These are phyloP conservation scores for Pomacea maculata DNA, from an alignment of 1,140 invertebrate genomes.

Conservation along the genomic window DNA sequence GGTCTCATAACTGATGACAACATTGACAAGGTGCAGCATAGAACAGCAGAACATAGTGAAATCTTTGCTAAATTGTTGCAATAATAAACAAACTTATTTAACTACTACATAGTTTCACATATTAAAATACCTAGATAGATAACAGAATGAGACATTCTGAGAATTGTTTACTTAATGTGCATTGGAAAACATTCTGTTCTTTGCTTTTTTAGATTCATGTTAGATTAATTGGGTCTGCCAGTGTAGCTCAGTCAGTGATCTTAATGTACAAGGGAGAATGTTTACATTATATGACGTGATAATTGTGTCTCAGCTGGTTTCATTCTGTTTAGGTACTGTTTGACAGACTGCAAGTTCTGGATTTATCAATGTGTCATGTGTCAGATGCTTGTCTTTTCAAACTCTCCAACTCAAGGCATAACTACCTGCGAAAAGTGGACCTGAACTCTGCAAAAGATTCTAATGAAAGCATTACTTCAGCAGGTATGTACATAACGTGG, in stretches of 20 bases:
- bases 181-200: too few relatives aligned
- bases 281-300: not conserved
- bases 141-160: too few relatives aligned
- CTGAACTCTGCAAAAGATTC: constrained; percentile 48
- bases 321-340: constrained; percentile 39
- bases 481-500: constrained; percentile 31
- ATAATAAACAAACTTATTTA: too few relatives aligned
- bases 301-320: not conserved
- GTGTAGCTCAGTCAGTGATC: too few relatives aligned
- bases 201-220: too few relatives aligned
- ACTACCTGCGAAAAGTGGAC: constrained; percentile 42
- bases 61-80: too few relatives aligned
- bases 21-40: constrained; percentile 38
- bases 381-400: constrained; percentile 42
- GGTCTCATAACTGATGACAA: constrained; percentile 50
- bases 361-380: constrained; percentile 43
- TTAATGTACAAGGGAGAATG: too few relatives aligned
- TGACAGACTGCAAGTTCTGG: constrained; percentile 38
- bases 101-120: too few relatives aligned
- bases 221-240: too few relatives aligned
- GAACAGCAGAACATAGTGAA: not conserved
- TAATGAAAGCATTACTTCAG: constrained; percentile 38
- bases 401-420: constrained; percentile 28
- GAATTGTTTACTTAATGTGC: too few relatives aligned
- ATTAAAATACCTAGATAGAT: too few relatives aligned